These are phyloP conservation scores for Pectinophora gossypiella DNA, from an alignment of 1,140 invertebrate genomes.

Conservation along the genomic window DNA sequence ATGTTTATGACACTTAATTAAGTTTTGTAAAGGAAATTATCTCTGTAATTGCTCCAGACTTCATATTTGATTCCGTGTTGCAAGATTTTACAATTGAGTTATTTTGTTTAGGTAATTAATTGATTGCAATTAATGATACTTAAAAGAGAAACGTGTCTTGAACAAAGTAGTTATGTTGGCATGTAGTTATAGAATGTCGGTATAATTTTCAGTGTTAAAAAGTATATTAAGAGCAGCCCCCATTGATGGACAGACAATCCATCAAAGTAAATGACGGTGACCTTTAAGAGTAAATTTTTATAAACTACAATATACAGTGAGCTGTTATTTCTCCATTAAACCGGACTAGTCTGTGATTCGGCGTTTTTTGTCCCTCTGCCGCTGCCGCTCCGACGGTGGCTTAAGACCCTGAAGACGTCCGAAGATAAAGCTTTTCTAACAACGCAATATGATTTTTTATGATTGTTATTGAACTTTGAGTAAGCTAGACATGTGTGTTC, in stretches of 20 bases:
- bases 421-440: too few relatives aligned
- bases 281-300: neutral
- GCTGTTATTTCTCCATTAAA: conserved; percentile 1
- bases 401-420: too few relatives aligned
- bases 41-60: neutral
- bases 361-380: neutral
- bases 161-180: too few relatives aligned
- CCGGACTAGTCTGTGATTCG: neutral
- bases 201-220: neutral
- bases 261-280: neutral
- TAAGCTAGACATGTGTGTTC: too few relatives aligned
- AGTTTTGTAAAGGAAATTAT: conserved; percentile 19
- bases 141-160: too few relatives aligned
- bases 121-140: too few relatives aligned
- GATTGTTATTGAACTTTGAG: too few relatives aligned
- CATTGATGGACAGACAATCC: neutral
- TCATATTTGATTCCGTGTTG: neutral
- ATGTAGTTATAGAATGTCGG: too few relatives aligned
- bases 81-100: neutral
- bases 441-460: too few relatives aligned
- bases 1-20: conserved; percentile 45
- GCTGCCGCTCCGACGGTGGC: too few relatives aligned
- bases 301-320: neutral
- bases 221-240: neutral
- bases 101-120: too few relatives aligned